A percentile compares a stretch with the other conserved stretches of the same genome.
phyloP scores from a whole-genome alignment of 1,140 invertebrate species.

The Drosophila arawakana region DNA sequence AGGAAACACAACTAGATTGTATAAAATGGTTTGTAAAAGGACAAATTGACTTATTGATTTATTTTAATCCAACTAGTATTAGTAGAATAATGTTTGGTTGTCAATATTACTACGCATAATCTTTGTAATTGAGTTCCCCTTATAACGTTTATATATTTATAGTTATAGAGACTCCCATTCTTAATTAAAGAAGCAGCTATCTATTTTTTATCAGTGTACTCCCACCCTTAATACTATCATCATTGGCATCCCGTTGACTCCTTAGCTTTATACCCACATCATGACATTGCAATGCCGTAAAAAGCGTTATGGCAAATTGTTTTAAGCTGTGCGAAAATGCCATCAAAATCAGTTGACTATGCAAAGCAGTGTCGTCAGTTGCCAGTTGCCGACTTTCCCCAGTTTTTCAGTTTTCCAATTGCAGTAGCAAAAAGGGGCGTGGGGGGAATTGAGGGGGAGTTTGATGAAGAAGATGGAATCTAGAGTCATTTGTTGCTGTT shows the following conservation, averaged over 20 bases:
- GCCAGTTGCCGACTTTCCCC: not conserved
- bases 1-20: too few relatives aligned
- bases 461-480: not conserved
- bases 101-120: too few relatives aligned
- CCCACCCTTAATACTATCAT: not conserved
- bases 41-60: too few relatives aligned
- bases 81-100: too few relatives aligned
- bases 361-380: slow-evolving; percentile 59
- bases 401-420: too few relatives aligned
- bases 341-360: slow-evolving; percentile 81
- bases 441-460: not conserved
- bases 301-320: slow-evolving; percentile 81
- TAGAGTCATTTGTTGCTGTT: slow-evolving; percentile 66
- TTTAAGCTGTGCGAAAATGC: slow-evolving; percentile 81
- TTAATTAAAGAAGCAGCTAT: too few relatives aligned
- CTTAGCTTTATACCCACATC: slow-evolving; percentile 57
- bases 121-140: too few relatives aligned
- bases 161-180: too few relatives aligned
- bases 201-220: not conserved
- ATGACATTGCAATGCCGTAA: slow-evolving; percentile 68
- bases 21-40: too few relatives aligned
- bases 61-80: too few relatives aligned
- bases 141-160: too few relatives aligned
- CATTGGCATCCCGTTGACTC: slow-evolving; percentile 10
- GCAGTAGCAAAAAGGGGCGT: not conserved